Conservation (phyloP, 2,113 vertebrate genomes). For the Rhea americana region DNA sequence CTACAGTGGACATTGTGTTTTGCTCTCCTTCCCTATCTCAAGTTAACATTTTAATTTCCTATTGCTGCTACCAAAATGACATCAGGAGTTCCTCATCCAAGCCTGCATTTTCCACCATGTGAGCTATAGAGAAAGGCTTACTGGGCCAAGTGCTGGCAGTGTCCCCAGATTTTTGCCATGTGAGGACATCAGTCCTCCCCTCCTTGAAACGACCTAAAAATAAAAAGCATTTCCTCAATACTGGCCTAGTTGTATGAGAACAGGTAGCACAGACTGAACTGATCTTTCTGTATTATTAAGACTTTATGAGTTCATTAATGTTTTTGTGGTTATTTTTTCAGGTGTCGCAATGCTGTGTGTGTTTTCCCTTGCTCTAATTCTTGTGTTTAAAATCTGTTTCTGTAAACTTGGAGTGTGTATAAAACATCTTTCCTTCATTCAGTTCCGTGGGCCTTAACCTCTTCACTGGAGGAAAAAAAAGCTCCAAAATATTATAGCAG, state of each 20-base stretch:
- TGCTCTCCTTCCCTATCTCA: not conserved
- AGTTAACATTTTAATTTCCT: not conserved
- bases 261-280: not conserved
- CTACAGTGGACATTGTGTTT: not conserved
- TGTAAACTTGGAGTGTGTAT: not conserved
- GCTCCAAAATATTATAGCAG: not conserved
- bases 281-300: not conserved
- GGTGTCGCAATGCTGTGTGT: not conserved
- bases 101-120: not conserved
- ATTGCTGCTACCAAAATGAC: not conserved
- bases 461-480: not conserved
- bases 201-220: slow-evolving; percentile 5
- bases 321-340: not conserved
- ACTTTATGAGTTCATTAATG: not conserved
- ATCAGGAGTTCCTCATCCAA: not conserved
- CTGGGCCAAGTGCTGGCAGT: slow-evolving; percentile 10
- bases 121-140: not conserved
- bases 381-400: not conserved
- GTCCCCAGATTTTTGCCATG: slow-evolving; percentile 18
- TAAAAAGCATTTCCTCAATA: slow-evolving; percentile 3
- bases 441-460: not conserved
- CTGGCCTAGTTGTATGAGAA: not conserved
- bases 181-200: slow-evolving; percentile 29
- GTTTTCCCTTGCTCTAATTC: not conserved
- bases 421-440: not conserved